These are phyloP conservation scores for Lota lota DNA, from an alignment of 2,113 vertebrate species.

Conservation along the genomic window DNA sequence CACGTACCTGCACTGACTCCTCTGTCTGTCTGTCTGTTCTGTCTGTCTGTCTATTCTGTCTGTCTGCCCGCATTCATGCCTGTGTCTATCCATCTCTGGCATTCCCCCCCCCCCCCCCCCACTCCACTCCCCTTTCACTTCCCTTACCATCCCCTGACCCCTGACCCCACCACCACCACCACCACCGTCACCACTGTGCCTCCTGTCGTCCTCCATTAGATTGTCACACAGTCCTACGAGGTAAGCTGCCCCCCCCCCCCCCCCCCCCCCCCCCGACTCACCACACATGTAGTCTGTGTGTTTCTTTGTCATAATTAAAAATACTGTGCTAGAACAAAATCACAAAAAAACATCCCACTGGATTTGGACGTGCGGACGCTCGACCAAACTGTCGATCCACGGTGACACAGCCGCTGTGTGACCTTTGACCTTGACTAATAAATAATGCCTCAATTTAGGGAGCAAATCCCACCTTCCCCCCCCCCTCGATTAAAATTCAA, in stretches of 20 bases:
- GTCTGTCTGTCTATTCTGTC: conserved; percentile 77
- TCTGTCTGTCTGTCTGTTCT: conserved; percentile 73
- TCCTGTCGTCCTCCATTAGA: conserved; percentile 86
- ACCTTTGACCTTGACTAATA: too few species aligned
- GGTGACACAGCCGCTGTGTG: too few species aligned
- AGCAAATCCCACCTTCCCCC: too few species aligned
- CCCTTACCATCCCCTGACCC: conserved; percentile 27
- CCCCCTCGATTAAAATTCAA: too few species aligned
- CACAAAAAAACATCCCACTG: too few species aligned
- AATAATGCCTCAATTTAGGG: too few species aligned
- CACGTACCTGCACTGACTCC: conserved; percentile 67
- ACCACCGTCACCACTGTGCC: conserved; percentile 74
- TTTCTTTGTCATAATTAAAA: too few species aligned
- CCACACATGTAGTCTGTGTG: too few species aligned
- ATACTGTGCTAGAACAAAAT: too few species aligned
- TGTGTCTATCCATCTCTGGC: conserved; percentile 80
- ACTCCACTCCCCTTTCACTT: conserved; percentile 49
- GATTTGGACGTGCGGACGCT: too few species aligned
- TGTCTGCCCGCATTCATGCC: conserved; percentile 71
- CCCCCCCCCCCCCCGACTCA: conserved; percentile 29
- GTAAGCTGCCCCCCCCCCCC: conserved; percentile 84
- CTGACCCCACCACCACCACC: conserved; percentile 58
- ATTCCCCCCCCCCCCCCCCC: conserved; percentile 78
- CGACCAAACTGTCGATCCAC: too few species aligned
- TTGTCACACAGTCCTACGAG: conserved; percentile 98